Evolutionary conservation across 2,888 invertebrate species (phyloP).

Genomic region (Eristalis pertinax): DNA sequence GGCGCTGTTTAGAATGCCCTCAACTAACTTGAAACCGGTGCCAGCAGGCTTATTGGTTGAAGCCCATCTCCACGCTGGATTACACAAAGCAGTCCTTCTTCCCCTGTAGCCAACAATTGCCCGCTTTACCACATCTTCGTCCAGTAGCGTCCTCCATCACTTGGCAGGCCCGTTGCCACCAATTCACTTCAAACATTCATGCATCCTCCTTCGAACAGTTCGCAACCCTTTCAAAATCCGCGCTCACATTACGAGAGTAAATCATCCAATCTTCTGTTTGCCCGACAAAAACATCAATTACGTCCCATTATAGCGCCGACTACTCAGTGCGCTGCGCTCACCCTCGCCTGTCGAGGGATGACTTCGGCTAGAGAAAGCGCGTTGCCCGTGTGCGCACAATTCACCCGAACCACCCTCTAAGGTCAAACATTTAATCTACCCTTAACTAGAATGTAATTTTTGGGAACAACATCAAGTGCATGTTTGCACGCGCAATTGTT

Average conservation of each 20-base stretch:
- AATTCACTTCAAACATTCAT: not conserved
- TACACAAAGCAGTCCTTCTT: no score
- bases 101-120: no score
- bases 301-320: slow-evolving; percentile 41
- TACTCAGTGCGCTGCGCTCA: not conserved
- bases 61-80: no score
- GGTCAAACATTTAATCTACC: slow-evolving; percentile 72
- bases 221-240: not conserved
- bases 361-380: slow-evolving; percentile 56
- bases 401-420: slow-evolving; percentile 48
- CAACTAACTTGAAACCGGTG: no score
- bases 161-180: not conserved
- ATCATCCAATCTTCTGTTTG: slow-evolving; percentile 39
- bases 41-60: no score
- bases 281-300: slow-evolving; percentile 57
- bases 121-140: no score
- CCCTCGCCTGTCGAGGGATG: slow-evolving; percentile 39
- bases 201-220: not conserved
- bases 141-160: no score
- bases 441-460: slow-evolving; percentile 67
- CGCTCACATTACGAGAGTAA: not conserved
- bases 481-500: slow-evolving; percentile 68
- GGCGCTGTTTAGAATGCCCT: no score
- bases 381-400: slow-evolving; percentile 14
- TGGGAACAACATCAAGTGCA: slow-evolving; percentile 70